phyloP scores from a whole-genome alignment of 2,797 vertebrate genomes.

The Eulemur albifrons region DNA sequence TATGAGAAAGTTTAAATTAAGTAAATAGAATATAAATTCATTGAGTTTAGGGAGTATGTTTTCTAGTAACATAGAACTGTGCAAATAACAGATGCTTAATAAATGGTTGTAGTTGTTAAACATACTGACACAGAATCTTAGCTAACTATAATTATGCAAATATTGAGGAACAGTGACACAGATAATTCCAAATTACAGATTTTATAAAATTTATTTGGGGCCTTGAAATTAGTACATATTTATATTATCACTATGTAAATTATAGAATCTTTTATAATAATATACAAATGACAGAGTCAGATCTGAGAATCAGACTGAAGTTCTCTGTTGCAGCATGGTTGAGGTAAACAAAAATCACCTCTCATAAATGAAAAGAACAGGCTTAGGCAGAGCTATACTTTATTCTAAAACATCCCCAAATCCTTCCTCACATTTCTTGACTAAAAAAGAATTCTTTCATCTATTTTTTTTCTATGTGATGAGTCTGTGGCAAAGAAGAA shows the following conservation, averaged over 20 bases:
- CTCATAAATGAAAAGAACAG: neutral
- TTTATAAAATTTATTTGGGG: neutral
- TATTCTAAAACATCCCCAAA: neutral
- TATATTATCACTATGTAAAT: neutral
- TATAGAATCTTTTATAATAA: neutral
- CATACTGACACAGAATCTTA: neutral
- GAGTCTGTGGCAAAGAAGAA: slow-evolving; percentile 11
- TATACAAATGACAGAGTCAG: neutral
- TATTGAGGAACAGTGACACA: neutral
- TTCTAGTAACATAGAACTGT: neutral
- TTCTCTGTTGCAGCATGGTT: neutral
- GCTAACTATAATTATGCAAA: neutral
- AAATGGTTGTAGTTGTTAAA: neutral
- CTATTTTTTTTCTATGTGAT: neutral
- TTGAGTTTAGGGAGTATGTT: neutral
- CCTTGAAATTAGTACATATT: neutral
- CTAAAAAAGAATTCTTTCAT: neutral
- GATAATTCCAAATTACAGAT: slow-evolving; percentile 8
- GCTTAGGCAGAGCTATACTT: neutral
- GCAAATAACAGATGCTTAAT: neutral
- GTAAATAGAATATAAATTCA: neutral
- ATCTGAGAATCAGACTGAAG: neutral
- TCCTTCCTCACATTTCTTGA: neutral
- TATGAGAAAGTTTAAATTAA: neutral
- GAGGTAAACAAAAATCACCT: neutral